Percentiles rank a stretch among this genome's conserved stretches.
Conservation (phyloP, 2,888 invertebrate genomes). For the Meganola albula region DNA sequence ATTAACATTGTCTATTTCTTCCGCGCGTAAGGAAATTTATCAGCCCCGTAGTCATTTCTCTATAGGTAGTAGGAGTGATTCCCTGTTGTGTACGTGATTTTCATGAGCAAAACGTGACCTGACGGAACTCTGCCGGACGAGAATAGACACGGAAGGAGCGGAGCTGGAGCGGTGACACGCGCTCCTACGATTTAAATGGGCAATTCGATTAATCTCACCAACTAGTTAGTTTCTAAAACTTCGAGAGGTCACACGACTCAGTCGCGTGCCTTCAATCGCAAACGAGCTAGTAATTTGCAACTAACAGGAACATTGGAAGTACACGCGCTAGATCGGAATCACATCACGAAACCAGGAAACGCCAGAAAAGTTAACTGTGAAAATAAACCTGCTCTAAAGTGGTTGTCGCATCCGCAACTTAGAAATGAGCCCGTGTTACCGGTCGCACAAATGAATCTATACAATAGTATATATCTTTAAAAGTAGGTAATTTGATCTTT, state of each 20-base stretch:
- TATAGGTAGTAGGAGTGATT: too few species aligned
- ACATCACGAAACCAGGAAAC: conserved; percentile 57
- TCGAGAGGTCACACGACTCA: conserved; percentile 44
- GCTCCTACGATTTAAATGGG: conserved; percentile 42
- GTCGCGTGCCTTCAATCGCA: conserved; percentile 44
- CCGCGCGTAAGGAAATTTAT: conserved; percentile 38
- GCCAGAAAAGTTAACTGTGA: conserved; percentile 38
- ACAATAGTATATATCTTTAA: too few species aligned
- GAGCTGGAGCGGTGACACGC: conserved; percentile 56
- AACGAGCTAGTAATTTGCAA: conserved; percentile 52
- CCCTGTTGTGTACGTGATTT: conserved; percentile 60
- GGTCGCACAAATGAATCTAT: too few species aligned
- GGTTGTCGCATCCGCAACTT: conserved; percentile 33
- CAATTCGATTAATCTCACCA: conserved; percentile 30
- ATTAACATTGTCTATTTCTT: conserved; percentile 29
- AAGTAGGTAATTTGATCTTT: too few species aligned
- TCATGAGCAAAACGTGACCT: conserved; percentile 63
- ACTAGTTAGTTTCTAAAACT: conserved; percentile 27
- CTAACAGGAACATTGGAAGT: conserved; percentile 36
- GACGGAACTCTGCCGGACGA: conserved; percentile 47
- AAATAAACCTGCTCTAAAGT: conserved; percentile 45
- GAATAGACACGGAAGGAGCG: conserved; percentile 73
- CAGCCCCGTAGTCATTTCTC: conserved; percentile 47
- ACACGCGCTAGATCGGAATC: conserved; percentile 58
- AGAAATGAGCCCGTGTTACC: conserved; percentile 11